Percentiles rank a stretch among this genome's conserved stretches.
phyloP scores from a whole-genome alignment of 2,888 invertebrate genomes.

The Stenoptilia bipunctidactyla region DNA sequence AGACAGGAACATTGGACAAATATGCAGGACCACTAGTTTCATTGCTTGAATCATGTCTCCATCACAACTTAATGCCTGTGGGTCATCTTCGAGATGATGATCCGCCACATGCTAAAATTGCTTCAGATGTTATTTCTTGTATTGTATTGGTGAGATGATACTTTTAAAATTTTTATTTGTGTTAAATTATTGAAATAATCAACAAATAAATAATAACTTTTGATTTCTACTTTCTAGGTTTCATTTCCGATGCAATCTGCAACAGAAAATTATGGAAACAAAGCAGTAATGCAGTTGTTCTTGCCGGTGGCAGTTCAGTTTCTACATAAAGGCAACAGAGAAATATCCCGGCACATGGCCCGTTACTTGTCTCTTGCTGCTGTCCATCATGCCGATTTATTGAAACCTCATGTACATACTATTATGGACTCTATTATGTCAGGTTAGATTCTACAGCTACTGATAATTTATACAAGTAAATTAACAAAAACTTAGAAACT shows the following conservation, averaged over 20 bases:
- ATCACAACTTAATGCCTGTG: constrained; percentile 87
- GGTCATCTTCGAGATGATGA: constrained; percentile 81
- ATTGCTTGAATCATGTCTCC: constrained; percentile 87
- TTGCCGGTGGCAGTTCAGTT: constrained; percentile 93
- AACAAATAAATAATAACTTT: too few species aligned
- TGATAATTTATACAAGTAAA: neutral
- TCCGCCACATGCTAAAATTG: constrained; percentile 96
- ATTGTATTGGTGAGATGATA: constrained; percentile 83
- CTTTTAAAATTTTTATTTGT: too few species aligned
- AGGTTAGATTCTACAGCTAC: constrained; percentile 54
- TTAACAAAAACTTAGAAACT: constrained; percentile 1
- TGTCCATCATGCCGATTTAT: constrained; percentile 87
- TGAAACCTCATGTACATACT: constrained; percentile 89
- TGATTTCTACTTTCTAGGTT: too few species aligned
- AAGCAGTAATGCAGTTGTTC: constrained; percentile 82
- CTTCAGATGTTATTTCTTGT: constrained; percentile 94
- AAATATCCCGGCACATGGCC: constrained; percentile 90
- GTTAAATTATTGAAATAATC: too few species aligned
- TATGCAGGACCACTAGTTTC: constrained; percentile 88
- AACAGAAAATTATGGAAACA: constrained; percentile 72
- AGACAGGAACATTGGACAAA: constrained; percentile 87
- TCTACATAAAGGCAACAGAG: constrained; percentile 89
- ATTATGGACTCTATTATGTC: constrained; percentile 92
- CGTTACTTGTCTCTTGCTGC: constrained; percentile 93
- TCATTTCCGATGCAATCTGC: constrained; percentile 58